Evolutionary conservation across 1,140 invertebrate genomes (phyloP).

Genomic region (Piezodorus guildinii): DNA sequence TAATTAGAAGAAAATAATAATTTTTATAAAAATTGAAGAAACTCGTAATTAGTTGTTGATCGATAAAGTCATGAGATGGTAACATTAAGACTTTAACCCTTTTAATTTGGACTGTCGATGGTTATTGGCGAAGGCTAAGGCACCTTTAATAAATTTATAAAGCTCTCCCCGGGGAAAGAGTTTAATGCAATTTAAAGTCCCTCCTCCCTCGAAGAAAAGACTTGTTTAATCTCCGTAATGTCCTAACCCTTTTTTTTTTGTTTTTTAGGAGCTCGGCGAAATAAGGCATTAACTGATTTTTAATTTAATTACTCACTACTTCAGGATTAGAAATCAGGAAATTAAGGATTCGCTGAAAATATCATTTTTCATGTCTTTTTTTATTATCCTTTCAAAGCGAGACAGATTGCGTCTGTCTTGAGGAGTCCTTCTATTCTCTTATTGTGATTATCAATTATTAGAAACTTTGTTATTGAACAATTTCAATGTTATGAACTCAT

Average conservation of each 20-base stretch:
- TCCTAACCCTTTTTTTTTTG: slow-evolving; percentile 1
- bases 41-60: too few relatives aligned
- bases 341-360: neutral
- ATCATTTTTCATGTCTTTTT: slow-evolving; percentile 2
- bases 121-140: neutral
- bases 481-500: too few relatives aligned
- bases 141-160: neutral
- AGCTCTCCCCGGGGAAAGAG: neutral
- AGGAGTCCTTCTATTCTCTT: too few relatives aligned
- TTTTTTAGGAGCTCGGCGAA: neutral
- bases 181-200: neutral
- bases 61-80: too few relatives aligned
- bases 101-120: too few relatives aligned
- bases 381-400: neutral
- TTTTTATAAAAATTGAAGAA: too few relatives aligned
- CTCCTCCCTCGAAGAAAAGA: neutral
- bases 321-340: neutral
- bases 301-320: slow-evolving; percentile 2
- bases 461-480: too few relatives aligned
- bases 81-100: too few relatives aligned
- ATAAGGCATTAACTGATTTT: slow-evolving; percentile 6
- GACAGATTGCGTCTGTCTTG: neutral
- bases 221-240: slow-evolving; percentile 3
- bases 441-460: too few relatives aligned
- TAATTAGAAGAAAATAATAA: too few relatives aligned